Evolutionary conservation across 1,140 invertebrate species (phyloP), one percentile per base, ranked within the genome.

Genomic region (Drosophila burlai): DNA sequence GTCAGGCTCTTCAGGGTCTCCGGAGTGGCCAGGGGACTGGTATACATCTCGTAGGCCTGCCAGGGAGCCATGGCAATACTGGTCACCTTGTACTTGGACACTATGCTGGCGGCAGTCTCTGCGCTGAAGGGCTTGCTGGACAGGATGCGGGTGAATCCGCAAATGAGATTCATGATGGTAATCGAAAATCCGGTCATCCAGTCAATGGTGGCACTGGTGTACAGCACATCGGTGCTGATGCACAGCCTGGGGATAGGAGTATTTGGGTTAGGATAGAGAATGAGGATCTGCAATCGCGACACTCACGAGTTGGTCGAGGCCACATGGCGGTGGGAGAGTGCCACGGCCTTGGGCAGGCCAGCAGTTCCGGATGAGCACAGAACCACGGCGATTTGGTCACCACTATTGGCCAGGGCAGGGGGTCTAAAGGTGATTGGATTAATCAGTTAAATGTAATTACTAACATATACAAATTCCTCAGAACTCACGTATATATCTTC

Each of bases 311-410:
- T 34, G n/a, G 63, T 67, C 8, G 55, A 34, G 9, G 57, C 38
- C 1, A 78, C 24, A 11, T 80, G 66, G n/a, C 65, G 60, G 52
- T 91, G 76, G 3, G 96, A 96, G 3, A 97, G 86, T 81, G 95
- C 94, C 0, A 97, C 97, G 15, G 96, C 96, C 93, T 97, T 97
- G 5, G 97, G 96, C 31, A 95, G 83, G 45, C 97, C 96, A 40
- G 96, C 96, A 7, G 97, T 97, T 26, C 96, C 96, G 65, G 96
- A 96, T 0, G 96, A 95, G 61, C 84, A 94, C 3, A 94, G 62
- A 43, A 94, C 86, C 5, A 82, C 61, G 3, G 80, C 82, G 7
- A 73, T 80, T 45, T 91, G 81, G 40, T 90, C 80, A 0, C 71
- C 73, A 50, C 71, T 46, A 4, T 11, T 40, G 10, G 69, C 55